A percentile compares a stretch with the other conserved stretches of the same genome.
Evolutionary conservation across 2,113 vertebrate species (phyloP).

Genomic region (Bubo bubo): DNA sequence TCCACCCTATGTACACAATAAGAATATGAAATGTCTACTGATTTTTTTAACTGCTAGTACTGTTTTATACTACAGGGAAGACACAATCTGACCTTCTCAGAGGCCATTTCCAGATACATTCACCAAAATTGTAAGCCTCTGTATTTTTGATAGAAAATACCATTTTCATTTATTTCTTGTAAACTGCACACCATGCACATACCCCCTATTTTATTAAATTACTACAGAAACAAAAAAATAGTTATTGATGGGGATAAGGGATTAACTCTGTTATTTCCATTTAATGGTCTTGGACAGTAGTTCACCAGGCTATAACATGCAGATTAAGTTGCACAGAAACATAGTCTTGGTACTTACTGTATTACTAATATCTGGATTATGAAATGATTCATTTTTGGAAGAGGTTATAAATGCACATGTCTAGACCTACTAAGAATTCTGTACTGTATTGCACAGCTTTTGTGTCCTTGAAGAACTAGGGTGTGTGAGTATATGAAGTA

Average conservation of each 20-base stretch:
- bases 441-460: not conserved
- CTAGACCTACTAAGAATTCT: not conserved
- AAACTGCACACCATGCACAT: not conserved
- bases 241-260: not conserved
- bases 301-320: not conserved
- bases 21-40: not conserved
- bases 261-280: conserved; percentile 15
- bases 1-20: not conserved
- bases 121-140: not conserved
- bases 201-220: conserved; percentile 50
- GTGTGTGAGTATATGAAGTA: not conserved
- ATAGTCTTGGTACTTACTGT: not conserved
- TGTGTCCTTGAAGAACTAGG: not conserved
- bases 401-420: not conserved
- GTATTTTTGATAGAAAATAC: conserved; percentile 11
- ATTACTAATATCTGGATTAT: not conserved
- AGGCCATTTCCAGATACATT: not conserved
- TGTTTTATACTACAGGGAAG: not conserved
- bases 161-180: conserved; percentile 33
- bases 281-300: not conserved
- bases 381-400: not conserved
- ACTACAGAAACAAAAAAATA: conserved; percentile 3
- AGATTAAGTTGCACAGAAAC: not conserved
- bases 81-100: not conserved
- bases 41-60: not conserved